phyloP scores from a whole-genome alignment of 2,888 invertebrate species.

The Phania funesta region DNA sequence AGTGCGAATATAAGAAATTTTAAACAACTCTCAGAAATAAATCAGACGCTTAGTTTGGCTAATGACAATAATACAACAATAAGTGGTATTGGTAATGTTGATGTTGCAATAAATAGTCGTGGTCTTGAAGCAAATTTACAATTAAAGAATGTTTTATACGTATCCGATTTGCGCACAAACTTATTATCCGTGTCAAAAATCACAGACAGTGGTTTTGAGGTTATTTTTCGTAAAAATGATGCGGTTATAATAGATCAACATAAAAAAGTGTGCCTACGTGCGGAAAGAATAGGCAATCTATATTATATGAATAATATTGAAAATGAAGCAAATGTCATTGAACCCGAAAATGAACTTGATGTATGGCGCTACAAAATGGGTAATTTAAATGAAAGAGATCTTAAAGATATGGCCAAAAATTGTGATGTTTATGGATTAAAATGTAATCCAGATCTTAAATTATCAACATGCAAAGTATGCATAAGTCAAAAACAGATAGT shows the following conservation, averaged over 20 bases:
- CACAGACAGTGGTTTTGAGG: neutral
- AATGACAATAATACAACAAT: neutral
- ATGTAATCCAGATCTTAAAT: constrained; percentile 40
- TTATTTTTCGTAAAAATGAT: neutral
- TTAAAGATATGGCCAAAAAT: too few relatives aligned
- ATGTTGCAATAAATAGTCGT: constrained; percentile 18
- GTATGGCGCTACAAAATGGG: too few relatives aligned
- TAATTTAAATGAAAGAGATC: too few relatives aligned
- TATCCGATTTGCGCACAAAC: constrained; percentile 50
- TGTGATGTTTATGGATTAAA: constrained; percentile 37
- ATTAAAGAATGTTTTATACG: constrained; percentile 53
- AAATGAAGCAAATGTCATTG: too few relatives aligned
- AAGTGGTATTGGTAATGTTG: constrained; percentile 50
- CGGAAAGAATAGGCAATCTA: too few relatives aligned
- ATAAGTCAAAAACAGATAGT: constrained; percentile 49
- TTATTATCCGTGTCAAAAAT: constrained; percentile 49
- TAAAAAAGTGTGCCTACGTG: too few relatives aligned
- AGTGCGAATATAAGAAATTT: neutral
- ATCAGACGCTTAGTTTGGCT: neutral
- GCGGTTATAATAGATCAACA: neutral
- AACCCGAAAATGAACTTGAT: too few relatives aligned
- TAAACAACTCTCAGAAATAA: neutral
- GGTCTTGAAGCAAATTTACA: constrained; percentile 22
- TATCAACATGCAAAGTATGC: constrained; percentile 50
- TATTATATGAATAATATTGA: too few relatives aligned